Evolutionary conservation across 1,140 invertebrate species (phyloP).

Genomic region (Riptortus pedestris): DNA sequence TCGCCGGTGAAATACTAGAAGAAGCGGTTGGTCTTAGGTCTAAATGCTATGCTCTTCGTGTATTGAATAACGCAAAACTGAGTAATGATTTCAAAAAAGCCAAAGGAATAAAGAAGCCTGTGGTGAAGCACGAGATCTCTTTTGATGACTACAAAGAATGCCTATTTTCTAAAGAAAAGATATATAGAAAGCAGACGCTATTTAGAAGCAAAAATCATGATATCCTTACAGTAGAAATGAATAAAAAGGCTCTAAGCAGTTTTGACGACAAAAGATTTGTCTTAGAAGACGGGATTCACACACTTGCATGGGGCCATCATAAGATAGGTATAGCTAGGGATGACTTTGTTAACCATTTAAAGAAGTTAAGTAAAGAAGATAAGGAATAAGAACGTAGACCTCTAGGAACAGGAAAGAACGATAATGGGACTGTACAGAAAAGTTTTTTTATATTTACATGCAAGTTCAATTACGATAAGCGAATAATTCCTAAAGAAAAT

Average conservation of each 20-base stretch:
- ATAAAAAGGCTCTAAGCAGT: no score
- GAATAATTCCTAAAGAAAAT: no score
- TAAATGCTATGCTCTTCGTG: constrained; percentile 38
- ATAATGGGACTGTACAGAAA: no score
- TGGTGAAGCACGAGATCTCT: constrained; percentile 26
- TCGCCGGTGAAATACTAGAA: constrained; percentile 39
- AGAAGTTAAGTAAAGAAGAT: background rate
- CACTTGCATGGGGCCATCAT: constrained; percentile 27
- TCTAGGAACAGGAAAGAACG: background rate
- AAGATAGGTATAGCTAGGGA: constrained; percentile 3
- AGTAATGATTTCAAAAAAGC: constrained; percentile 33
- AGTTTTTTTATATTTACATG: no score
- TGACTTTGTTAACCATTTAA: constrained; percentile 8
- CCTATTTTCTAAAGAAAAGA: no score
- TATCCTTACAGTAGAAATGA: constrained; percentile 25
- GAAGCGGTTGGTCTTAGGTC: constrained; percentile 38
- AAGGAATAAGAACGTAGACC: background rate
- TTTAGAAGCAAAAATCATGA: constrained; percentile 24
- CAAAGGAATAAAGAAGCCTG: constrained; percentile 32
- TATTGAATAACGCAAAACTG: constrained; percentile 23
- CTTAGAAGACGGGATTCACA: constrained; percentile 21
- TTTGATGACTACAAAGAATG: constrained; percentile 28
- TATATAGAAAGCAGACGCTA: no score
- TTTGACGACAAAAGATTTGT: constrained; percentile 28
- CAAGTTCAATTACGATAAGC: no score